Conservation (phyloP, 2,888 invertebrate genomes). For the Magallana nippona region DNA sequence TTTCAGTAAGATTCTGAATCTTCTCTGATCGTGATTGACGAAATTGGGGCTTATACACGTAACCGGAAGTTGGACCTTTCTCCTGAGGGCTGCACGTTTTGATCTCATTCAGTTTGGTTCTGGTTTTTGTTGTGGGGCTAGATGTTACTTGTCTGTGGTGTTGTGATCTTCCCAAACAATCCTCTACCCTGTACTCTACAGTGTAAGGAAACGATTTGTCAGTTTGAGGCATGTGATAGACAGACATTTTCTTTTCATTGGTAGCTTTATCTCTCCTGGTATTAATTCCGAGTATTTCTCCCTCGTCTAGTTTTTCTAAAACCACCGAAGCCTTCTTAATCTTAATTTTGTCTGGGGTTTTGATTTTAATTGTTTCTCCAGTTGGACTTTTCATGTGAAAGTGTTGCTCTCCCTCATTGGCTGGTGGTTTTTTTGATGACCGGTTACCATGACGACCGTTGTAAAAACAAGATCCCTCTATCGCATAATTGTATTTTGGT, state of each 20-base stretch:
- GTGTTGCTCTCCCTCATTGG: neutral
- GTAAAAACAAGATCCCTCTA: too few relatives aligned
- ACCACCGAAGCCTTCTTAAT: conserved; percentile 31
- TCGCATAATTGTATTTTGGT: too few relatives aligned
- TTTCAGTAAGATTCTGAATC: neutral
- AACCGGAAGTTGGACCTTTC: neutral
- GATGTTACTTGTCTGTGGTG: too few relatives aligned
- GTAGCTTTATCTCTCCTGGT: neutral
- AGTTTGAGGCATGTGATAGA: neutral
- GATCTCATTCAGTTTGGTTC: neutral
- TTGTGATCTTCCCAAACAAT: too few relatives aligned
- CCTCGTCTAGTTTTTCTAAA: conserved; percentile 12
- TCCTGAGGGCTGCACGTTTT: neutral
- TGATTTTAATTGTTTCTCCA: conserved; percentile 3
- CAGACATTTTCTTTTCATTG: neutral
- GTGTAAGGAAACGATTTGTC: conserved; percentile 1
- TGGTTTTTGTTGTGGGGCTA: neutral
- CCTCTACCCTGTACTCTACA: neutral
- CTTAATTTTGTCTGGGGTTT: conserved; percentile 25
- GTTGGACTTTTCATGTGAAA: conserved; percentile 16
- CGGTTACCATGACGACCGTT: neutral
- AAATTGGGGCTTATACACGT: neutral
- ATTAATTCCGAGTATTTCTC: neutral
- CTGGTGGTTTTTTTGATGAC: too few relatives aligned
- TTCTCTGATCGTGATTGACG: neutral